phyloP scores from a whole-genome alignment of 2,797 vertebrate species.

The Tachyglossus aculeatus region DNA sequence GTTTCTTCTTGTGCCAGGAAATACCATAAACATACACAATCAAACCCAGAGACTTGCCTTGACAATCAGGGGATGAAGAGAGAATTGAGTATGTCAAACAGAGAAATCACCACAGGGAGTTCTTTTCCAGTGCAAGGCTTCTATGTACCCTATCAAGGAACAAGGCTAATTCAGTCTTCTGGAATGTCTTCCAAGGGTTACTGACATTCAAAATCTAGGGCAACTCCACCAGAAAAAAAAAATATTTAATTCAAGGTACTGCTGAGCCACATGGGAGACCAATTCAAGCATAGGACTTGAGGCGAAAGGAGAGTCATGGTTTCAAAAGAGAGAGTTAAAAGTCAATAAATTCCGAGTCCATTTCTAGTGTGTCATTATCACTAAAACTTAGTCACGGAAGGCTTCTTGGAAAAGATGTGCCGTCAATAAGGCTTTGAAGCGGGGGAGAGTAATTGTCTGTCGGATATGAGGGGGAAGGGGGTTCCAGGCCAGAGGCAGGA shows the following conservation, averaged over 20 bases:
- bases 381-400: too few species aligned
- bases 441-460: too few species aligned
- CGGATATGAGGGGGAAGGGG: too few species aligned
- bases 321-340: slow-evolving; percentile 13
- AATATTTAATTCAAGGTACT: background rate
- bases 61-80: background rate
- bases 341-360: slow-evolving; percentile 17
- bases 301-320: slow-evolving; percentile 18
- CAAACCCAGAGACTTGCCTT: background rate
- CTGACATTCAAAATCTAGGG: background rate
- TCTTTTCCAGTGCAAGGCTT: too few species aligned
- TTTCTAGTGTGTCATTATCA: background rate
- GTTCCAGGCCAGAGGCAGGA: too few species aligned
- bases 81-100: background rate
- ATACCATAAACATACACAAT: slow-evolving; percentile 2
- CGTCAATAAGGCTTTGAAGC: too few species aligned
- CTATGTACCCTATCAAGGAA: too few species aligned
- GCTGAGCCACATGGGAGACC: background rate
- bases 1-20: background rate
- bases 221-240: background rate
- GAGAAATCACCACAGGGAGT: background rate
- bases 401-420: too few species aligned
- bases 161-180: background rate
- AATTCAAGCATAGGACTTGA: background rate
- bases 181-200: background rate